These are phyloP conservation scores for Drosophila sordidula DNA, from an alignment of 2,888 invertebrate genomes.

Conservation along the genomic window DNA sequence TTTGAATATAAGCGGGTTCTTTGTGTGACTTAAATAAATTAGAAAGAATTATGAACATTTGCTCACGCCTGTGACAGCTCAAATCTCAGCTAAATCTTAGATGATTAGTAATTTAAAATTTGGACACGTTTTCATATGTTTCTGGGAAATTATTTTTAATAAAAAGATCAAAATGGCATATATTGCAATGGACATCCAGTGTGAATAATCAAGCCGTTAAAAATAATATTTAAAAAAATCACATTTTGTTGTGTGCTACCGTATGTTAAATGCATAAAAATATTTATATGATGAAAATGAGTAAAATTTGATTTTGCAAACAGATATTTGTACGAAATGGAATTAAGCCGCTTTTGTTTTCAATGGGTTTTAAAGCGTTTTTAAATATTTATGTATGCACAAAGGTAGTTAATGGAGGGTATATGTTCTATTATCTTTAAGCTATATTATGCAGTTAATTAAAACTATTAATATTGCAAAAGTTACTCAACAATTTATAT, in stretches of 20 bases:
- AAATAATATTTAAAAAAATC: too few relatives aligned
- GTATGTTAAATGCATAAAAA: too few relatives aligned
- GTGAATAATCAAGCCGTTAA: background rate
- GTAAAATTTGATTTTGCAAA: background rate
- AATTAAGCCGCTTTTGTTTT: constrained; percentile 11
- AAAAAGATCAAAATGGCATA: background rate
- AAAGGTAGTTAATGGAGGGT: background rate
- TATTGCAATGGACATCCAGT: too few relatives aligned
- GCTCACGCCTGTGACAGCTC: background rate
- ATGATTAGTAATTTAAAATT: background rate
- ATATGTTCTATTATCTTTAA: constrained; percentile 24
- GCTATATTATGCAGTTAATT: constrained; percentile 56
- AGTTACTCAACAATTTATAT: constrained; percentile 21
- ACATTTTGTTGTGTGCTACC: too few relatives aligned
- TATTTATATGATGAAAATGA: too few relatives aligned
- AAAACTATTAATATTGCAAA: constrained; percentile 52
- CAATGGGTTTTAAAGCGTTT: background rate
- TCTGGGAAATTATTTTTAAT: background rate
- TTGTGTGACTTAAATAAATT: background rate
- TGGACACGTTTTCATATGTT: too few relatives aligned
- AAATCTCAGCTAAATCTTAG: background rate
- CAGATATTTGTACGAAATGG: background rate
- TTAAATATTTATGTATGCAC: background rate
- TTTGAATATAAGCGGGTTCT: constrained; percentile 17
- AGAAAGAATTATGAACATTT: background rate